A percentile compares a stretch with the other conserved stretches of the same genome.
Evolutionary conservation across 2,113 vertebrate species (phyloP).

Genomic region (Eubucco bourcierii): DNA sequence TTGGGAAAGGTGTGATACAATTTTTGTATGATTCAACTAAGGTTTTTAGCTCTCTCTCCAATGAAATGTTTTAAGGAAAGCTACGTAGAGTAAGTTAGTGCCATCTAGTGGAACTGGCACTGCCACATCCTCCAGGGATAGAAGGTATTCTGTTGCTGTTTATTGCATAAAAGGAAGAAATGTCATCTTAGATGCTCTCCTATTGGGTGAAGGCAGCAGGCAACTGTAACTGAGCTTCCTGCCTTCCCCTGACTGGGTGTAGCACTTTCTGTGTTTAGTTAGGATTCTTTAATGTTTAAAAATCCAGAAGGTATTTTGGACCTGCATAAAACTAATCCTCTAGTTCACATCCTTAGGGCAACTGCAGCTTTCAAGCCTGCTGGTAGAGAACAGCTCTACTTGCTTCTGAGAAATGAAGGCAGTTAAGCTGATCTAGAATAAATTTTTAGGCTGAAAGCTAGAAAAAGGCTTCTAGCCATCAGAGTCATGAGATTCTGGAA

Average conservation of each 20-base stretch:
- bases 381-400: neutral
- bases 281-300: slow-evolving; percentile 13
- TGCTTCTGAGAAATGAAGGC: neutral
- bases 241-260: neutral
- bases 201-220: slow-evolving; percentile 35
- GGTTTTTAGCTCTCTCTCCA: slow-evolving; percentile 9
- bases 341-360: neutral
- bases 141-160: slow-evolving; percentile 55
- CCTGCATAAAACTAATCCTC: neutral
- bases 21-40: slow-evolving; percentile 40
- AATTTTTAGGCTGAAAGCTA: neutral
- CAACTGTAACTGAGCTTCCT: slow-evolving; percentile 46
- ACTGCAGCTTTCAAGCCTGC: neutral
- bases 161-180: slow-evolving; percentile 71
- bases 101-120: slow-evolving; percentile 72
- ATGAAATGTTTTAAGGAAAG: slow-evolving; percentile 17
- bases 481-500: slow-evolving; percentile 19
- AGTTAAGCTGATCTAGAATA: neutral
- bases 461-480: neutral
- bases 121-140: slow-evolving; percentile 38
- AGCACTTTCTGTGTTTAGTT: neutral
- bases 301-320: neutral
- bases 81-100: slow-evolving; percentile 46
- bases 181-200: slow-evolving; percentile 57
- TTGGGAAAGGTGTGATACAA: slow-evolving; percentile 46